These are phyloP conservation scores for Zygogramma bicolorata DNA, from an alignment of 2,888 invertebrate genomes.

Conservation along the genomic window DNA sequence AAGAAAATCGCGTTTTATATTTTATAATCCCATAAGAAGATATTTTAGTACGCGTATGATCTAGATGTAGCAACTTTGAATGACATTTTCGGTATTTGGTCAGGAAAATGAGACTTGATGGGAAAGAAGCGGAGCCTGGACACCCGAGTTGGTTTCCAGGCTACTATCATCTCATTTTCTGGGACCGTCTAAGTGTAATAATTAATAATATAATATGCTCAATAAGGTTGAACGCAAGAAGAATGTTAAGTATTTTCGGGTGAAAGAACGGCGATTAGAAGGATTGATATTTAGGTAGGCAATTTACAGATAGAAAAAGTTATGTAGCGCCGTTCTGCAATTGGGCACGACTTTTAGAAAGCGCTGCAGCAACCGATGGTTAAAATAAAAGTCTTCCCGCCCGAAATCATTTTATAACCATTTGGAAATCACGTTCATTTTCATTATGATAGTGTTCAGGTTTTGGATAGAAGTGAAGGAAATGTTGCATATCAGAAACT, in stretches of 20 bases:
- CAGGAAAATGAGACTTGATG: neutral
- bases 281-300: conserved; percentile 51
- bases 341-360: conserved; percentile 64
- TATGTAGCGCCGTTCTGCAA: conserved; percentile 56
- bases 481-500: conserved; percentile 6
- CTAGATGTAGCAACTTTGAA: conserved; percentile 61
- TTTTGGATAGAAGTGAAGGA: conserved; percentile 4
- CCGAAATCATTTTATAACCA: conserved; percentile 61
- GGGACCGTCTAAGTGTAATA: conserved; percentile 32
- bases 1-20: conserved; percentile 64
- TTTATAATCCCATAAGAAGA: conserved; percentile 63
- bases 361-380: conserved; percentile 64
- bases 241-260: conserved; percentile 54
- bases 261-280: conserved; percentile 55
- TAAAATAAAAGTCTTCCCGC: conserved; percentile 66
- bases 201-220: conserved; percentile 52
- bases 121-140: neutral
- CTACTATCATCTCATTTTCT: neutral
- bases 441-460: conserved; percentile 22
- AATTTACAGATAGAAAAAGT: conserved; percentile 52
- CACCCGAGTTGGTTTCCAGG: neutral
- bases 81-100: conserved; percentile 54
- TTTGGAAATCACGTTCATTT: conserved; percentile 42
- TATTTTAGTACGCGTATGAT: conserved; percentile 65
- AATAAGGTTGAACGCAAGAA: conserved; percentile 54